Conservation (phyloP, 2,797 vertebrate genomes). For the Trichosurus vulpecula region DNA sequence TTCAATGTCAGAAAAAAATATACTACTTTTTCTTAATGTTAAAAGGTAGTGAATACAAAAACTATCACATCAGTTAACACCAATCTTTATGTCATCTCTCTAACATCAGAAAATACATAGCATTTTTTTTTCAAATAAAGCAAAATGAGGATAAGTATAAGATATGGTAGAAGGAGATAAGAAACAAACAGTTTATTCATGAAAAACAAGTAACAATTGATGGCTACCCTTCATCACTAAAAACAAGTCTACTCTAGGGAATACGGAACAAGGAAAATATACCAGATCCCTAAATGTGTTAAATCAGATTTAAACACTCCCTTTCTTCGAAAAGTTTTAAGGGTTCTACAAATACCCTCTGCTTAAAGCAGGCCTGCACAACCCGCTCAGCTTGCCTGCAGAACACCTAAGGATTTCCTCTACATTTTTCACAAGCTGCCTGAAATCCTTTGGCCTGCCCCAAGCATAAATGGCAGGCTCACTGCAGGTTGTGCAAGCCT, state of each 20-base stretch:
- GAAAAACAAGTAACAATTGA: background rate
- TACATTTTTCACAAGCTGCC: no score
- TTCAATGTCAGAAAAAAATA: background rate
- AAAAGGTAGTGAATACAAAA: background rate
- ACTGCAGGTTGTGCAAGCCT: no score
- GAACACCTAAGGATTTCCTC: no score
- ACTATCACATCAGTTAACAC: background rate
- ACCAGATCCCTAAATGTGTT: background rate
- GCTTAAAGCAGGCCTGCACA: background rate
- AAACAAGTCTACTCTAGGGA: background rate
- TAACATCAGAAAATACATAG: slow-evolving; percentile 22
- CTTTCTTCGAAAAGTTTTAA: background rate
- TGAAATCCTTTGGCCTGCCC: no score
- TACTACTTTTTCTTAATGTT: background rate
- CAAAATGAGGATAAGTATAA: background rate
- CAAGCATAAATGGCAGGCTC: no score
- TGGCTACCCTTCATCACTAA: background rate
- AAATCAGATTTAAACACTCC: background rate
- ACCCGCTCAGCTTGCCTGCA: no score
- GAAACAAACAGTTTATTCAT: no score
- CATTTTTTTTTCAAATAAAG: slow-evolving; percentile 28
- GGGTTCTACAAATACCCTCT: slow-evolving; percentile 8
- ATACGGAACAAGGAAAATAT: background rate
- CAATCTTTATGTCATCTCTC: background rate
- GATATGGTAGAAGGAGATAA: background rate